Base-by-base conservation (phyloP, 2,113 vertebrate genomes). In the Oceanodroma tethys region DNA sequence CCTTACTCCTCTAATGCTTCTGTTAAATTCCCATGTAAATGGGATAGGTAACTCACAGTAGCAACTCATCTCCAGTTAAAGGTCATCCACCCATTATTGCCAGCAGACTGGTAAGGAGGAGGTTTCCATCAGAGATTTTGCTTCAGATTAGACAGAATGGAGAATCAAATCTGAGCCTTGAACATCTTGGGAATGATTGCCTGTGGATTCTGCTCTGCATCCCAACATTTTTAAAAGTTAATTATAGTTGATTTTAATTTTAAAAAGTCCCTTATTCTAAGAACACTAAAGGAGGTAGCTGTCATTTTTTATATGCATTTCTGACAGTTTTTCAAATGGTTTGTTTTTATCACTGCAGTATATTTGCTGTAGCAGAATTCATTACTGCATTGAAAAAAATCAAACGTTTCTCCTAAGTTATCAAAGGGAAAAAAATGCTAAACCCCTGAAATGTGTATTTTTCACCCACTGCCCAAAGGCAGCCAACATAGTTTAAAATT, bases 161-260 rank as follows among this genome's bases (percentile, higher is more conserved):
- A 70, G 45, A 62, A 30, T n/a, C 6, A 83, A 70, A 42, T 47
- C 19, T 45, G 59, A 74, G 48, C 12, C 52, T 58, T 79, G 47
- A 73, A 66, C 6, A 42, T n/a, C 42, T n/a, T 43, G 38, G 47
- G 13, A 90, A 71, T 42, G 20, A 42, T 50, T 71, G 27, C 17
- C 27, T 67, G 22, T 38, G 45, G 63, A 79, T 16, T 50, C 21
- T 50, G 21, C 26, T 81, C 56, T 72, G 40, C 13, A 72, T 48
- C 14, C 17, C 21, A 82, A 32, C 7, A 30, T 89, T 81, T 78
- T 11, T 81, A 88, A 63, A 94, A 85, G 34, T 90, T 85, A 82
- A 63, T 90, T 88, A 79, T 72, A 80, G 48, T 26, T 73, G 14
- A 3, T 76, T 86, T 84, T 86, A 50, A 76, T 91, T 92, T 86